Percentiles rank a stretch among this genome's conserved stretches.
phyloP scores from a whole-genome alignment of 2,113 vertebrate species.

The Phylloscopus trochiloides region DNA sequence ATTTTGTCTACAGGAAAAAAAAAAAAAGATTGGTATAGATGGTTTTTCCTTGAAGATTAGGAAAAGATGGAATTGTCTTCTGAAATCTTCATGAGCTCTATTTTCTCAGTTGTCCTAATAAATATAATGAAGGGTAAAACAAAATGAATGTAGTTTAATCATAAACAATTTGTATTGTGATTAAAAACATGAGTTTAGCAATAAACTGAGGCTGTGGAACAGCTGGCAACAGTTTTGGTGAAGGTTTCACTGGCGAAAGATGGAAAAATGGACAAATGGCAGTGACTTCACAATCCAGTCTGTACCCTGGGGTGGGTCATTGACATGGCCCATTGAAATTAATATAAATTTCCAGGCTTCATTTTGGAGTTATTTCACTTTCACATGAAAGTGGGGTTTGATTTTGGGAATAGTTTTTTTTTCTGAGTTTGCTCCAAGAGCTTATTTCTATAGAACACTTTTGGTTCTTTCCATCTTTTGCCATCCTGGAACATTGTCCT shows the following conservation, averaged over 20 bases:
- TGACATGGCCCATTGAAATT: not conserved
- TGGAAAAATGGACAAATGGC: not conserved
- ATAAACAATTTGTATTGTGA: not conserved
- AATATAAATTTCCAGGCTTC: not conserved
- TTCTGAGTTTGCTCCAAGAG: not conserved
- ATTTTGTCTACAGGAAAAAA: not conserved
- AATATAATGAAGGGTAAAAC: not conserved
- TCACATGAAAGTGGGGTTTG: not conserved
- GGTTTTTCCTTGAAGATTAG: not conserved
- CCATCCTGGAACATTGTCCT: not conserved
- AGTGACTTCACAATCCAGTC: not conserved
- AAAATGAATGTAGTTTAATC: not conserved
- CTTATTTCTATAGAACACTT: not conserved
- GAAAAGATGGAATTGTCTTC: not conserved
- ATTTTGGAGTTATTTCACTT: not conserved
- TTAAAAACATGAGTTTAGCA: not conserved
- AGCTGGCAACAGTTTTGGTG: not conserved
- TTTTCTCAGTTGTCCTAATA: not conserved
- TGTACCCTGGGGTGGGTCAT: not conserved
- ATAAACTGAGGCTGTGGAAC: not conserved
- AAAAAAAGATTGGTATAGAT: not conserved
- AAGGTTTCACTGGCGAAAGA: not conserved
- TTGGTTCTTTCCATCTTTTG: not conserved
- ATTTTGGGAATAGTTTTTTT: not conserved
- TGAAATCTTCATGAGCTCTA: not conserved